phyloP scores from a whole-genome alignment of 2,113 vertebrate genomes.

The Dermatemys mawii region DNA sequence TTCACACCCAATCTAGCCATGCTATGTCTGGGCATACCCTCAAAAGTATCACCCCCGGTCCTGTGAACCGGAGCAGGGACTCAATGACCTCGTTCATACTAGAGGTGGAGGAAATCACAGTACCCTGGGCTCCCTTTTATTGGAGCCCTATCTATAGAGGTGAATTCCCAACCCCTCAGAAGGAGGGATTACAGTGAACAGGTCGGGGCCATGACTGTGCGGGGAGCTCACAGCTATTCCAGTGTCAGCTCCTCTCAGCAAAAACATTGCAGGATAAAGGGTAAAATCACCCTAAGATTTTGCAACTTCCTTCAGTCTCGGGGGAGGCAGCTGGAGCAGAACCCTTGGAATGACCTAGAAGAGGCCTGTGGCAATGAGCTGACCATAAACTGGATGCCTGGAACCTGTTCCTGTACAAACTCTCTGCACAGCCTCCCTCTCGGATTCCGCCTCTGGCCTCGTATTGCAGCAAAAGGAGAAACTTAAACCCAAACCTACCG shows the following conservation, averaged over 20 bases:
- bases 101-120: fast-evolving
- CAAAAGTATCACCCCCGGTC: background rate
- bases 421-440: background rate
- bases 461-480: conserved; percentile 58
- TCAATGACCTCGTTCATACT: background rate
- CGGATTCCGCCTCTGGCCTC: background rate
- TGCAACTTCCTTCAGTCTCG: background rate
- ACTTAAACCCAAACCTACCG: background rate
- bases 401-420: background rate
- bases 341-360: background rate
- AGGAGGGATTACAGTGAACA: background rate
- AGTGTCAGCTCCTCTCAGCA: background rate
- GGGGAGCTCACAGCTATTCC: background rate
- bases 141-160: background rate
- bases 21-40: background rate
- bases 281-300: background rate
- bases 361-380: background rate
- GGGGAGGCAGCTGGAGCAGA: background rate
- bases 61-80: background rate
- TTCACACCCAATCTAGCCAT: background rate
- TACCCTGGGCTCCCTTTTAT: background rate
- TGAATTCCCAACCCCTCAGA: background rate
- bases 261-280: background rate
- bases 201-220: background rate
- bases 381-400: background rate